These are phyloP conservation scores for Odobenus rosmarus DNA, from an alignment of 2,113 vertebrate species.

Conservation along the genomic window DNA sequence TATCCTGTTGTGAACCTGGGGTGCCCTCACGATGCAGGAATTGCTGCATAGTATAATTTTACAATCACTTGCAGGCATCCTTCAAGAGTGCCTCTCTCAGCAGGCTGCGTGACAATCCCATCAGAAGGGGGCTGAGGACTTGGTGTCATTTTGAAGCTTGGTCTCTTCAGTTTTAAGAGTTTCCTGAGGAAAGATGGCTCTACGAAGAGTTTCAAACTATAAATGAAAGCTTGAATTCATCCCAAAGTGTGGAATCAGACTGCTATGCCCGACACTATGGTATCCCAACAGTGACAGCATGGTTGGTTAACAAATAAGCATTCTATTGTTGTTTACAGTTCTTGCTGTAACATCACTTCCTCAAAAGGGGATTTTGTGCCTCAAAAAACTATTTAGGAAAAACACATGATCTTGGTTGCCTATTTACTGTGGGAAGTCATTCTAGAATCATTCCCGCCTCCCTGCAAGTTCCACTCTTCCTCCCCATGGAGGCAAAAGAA, in stretches of 20 bases:
- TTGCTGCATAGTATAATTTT: neutral
- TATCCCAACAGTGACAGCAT: neutral
- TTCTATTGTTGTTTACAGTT: neutral
- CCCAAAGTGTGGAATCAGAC: neutral
- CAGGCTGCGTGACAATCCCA: neutral
- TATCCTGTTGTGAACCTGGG: neutral
- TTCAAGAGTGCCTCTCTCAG: neutral
- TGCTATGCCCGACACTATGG: neutral
- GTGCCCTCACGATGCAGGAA: neutral
- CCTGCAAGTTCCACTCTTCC: neutral
- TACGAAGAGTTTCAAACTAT: neutral
- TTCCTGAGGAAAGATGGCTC: neutral
- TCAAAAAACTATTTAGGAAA: neutral
- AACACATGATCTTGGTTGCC: neutral
- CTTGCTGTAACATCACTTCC: neutral
- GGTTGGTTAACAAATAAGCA: neutral
- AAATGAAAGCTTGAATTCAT: neutral
- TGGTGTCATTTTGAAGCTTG: neutral
- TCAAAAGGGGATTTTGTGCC: conserved; percentile 1
- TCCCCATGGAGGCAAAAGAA: neutral
- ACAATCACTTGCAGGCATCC: neutral
- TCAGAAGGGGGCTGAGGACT: neutral
- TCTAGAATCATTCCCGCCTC: neutral
- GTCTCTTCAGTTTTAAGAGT: neutral
- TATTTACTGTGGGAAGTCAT: conserved; percentile 11